These are phyloP conservation scores for Diploscapter pachys DNA, from an alignment of 1,140 invertebrate species.

Conservation along the genomic window DNA sequence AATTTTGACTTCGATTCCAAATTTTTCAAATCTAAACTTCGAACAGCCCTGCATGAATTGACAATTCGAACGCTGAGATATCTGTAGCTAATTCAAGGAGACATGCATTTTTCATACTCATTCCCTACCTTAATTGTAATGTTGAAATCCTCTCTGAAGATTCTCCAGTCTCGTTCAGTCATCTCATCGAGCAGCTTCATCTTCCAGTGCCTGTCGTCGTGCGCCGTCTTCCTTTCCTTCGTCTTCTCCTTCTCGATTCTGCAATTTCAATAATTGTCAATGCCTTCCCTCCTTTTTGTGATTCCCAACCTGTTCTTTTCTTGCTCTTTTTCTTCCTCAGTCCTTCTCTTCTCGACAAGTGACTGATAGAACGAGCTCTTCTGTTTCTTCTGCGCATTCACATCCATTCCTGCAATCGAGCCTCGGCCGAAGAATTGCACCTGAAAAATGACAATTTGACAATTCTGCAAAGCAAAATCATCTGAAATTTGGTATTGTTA, in stretches of 20 bases:
- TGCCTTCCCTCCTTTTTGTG: neutral
- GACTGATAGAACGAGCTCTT: slow-evolving; percentile 97
- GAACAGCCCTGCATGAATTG: too few relatives aligned
- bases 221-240: slow-evolving; percentile 78
- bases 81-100: too few relatives aligned
- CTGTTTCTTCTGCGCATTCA: slow-evolving; percentile 83
- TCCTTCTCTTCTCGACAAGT: slow-evolving; percentile 85
- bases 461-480: too few relatives aligned
- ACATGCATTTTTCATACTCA: too few relatives aligned
- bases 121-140: slow-evolving; percentile 79
- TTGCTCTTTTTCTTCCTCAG: slow-evolving; percentile 94
- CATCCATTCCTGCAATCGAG: slow-evolving; percentile 92
- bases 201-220: slow-evolving; percentile 98
- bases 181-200: slow-evolving; percentile 90
- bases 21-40: too few relatives aligned
- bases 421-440: slow-evolving; percentile 95
- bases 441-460: slow-evolving; percentile 57
- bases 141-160: slow-evolving; percentile 98
- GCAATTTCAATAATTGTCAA: slow-evolving; percentile 9
- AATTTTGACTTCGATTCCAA: too few relatives aligned
- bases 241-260: slow-evolving; percentile 40
- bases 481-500: too few relatives aligned
- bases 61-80: too few relatives aligned
- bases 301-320: slow-evolving; percentile 66
- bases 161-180: slow-evolving; percentile 99